Conservation (phyloP, 2,888 invertebrate species). For the Octonoba sinensis region DNA sequence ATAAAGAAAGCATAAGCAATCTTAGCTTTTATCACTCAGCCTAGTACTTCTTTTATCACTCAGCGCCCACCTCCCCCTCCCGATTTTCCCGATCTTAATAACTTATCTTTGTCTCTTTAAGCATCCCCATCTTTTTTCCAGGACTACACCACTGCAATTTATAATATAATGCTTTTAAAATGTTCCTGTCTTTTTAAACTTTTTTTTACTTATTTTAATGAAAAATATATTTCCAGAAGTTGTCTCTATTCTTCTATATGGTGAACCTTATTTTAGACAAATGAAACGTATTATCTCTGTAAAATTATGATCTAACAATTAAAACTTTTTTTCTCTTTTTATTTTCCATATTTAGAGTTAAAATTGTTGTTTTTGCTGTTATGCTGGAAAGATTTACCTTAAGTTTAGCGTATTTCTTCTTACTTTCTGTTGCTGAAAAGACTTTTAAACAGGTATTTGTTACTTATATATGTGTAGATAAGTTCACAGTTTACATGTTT, state of each 20-base stretch:
- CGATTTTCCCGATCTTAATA: no score
- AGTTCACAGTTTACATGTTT: not conserved
- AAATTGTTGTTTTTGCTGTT: slow-evolving; percentile 60
- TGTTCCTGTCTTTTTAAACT: no score
- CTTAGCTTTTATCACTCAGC: no score
- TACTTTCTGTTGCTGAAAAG: slow-evolving; percentile 92
- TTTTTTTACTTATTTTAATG: no score
- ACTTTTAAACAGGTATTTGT: slow-evolving; percentile 83
- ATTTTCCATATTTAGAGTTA: slow-evolving; percentile 39
- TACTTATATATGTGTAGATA: slow-evolving; percentile 3
- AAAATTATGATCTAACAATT: not conserved
- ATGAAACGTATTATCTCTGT: not conserved
- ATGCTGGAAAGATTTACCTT: slow-evolving; percentile 73
- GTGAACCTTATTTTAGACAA: not conserved
- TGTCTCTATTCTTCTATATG: not conserved
- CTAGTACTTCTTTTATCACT: no score
- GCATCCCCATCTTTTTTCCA: no score
- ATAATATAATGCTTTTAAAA: no score
- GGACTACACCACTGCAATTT: no score
- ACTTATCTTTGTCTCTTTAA: no score
- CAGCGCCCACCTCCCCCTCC: no score
- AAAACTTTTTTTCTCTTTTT: not conserved
- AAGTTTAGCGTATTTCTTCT: slow-evolving; percentile 83
- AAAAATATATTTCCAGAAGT: not conserved
- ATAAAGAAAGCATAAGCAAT: no score